Base-by-base conservation (phyloP, 1,140 invertebrate species). In the Ctenoplectra terminalis region DNA sequence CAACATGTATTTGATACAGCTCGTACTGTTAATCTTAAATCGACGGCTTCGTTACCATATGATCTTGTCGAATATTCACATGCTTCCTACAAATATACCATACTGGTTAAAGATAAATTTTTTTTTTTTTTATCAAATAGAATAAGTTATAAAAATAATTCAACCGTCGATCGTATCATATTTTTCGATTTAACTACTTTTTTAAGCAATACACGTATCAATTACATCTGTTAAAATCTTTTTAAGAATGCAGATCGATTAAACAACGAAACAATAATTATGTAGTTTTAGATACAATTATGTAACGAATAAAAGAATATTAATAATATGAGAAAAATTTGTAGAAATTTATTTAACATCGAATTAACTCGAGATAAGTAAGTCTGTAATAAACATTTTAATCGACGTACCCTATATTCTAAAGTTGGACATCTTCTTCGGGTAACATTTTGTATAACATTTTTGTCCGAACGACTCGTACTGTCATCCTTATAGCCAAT, bases 401-500 rank as follows among this genome's bases (percentile, higher is more conserved):
- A 69, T 80, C 67, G 78, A 82, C 46, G 73, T 87, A 90, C 92
- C 29, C 91, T 95, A 81, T 92, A 90, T 74, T 93, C 90, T 54
- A 87, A 64, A 81, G 81, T 52, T 71, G 84, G 78, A 54, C 70
- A 87, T 52, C 85, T 81, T 67, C 85, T 81, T 85, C 91, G 87
- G 8, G 96, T 95, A 89, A 97, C 97, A 90, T 98, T 97, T 0
- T 97, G 96, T 0, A 98, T 95, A 61, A 97, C 94, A 84, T 98
- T 98, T 67, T 96, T 94, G 93, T 98, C 97, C 1, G 96, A 96
- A 76, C 97, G 96, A 89, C 97, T 96, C 54, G 96, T 95, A 89
- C 96, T 96, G 82, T 99, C 97, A 89, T 98, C 98, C 83, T 97
- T 96, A 89, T 98, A 98, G 0, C 98, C 98, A 74, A 99, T 98